Percentiles rank a stretch among this genome's conserved stretches.
phyloP scores from a whole-genome alignment of 64 coral and sea anemone genomes.

The Montipora cactus region DNA sequence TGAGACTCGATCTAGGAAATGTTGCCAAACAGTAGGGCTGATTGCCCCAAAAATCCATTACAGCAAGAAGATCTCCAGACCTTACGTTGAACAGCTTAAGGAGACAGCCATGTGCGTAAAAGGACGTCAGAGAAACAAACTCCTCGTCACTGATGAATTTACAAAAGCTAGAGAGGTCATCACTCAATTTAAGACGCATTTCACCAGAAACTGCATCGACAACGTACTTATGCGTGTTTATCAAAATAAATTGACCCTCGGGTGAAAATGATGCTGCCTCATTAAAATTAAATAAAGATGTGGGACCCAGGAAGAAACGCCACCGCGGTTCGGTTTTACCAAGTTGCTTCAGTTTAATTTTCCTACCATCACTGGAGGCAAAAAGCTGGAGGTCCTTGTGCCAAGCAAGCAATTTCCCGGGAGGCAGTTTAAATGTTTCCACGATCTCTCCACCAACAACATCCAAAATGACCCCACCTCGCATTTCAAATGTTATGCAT shows the following conservation, averaged over 20 bases:
- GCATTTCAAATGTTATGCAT: background rate
- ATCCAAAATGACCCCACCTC: no score
- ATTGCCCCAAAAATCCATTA: background rate
- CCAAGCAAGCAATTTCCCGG: no score
- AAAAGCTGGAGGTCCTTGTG: no score
- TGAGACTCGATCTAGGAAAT: background rate
- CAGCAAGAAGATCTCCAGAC: background rate
- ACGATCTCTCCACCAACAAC: no score
- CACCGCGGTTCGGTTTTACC: background rate
- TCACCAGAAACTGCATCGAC: background rate
- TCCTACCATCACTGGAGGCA: no score
- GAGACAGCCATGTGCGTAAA: no score
- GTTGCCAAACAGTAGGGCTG: background rate
- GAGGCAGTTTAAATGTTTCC: no score
- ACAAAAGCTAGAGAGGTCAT: background rate
- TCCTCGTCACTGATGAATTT: conserved; percentile 11
- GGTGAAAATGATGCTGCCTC: no score
- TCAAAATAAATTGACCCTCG: no score
- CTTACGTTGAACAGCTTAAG: background rate
- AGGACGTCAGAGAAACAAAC: background rate
- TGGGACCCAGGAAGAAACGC: background rate
- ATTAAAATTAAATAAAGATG: background rate
- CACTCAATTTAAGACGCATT: background rate
- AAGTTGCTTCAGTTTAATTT: no score
- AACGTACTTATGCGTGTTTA: background rate